Conservation (phyloP, 2,113 vertebrate genomes). For the Thomomys bottae region DNA sequence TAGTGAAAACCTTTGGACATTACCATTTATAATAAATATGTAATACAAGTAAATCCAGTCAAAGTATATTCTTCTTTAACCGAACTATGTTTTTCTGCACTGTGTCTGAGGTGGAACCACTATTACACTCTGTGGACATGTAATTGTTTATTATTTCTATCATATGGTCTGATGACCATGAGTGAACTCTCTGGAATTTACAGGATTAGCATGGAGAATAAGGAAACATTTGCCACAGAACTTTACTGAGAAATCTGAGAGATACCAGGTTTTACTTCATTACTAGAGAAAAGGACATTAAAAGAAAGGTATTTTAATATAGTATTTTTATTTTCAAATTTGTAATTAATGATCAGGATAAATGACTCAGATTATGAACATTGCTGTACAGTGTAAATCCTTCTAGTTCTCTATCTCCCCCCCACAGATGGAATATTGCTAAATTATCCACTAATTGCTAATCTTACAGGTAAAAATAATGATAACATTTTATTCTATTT, state of each 20-base stretch:
- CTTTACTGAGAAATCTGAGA: not conserved
- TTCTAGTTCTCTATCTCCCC: not conserved
- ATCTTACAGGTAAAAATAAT: not conserved
- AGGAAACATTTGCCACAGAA: not conserved
- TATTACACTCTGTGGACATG: too few species aligned
- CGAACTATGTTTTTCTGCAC: not conserved
- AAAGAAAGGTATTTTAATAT: not conserved
- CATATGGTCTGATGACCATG: not conserved
- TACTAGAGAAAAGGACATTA: too few species aligned
- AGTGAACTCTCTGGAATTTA: not conserved
- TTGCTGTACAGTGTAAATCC: not conserved
- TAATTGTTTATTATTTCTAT: too few species aligned
- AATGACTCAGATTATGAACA: not conserved
- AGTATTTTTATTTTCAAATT: not conserved
- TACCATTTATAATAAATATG: not conserved
- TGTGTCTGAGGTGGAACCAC: not conserved
- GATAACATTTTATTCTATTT: not conserved
- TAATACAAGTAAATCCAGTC: not conserved
- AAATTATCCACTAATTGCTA: slow-evolving; percentile 5
- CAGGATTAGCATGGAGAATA: not conserved
- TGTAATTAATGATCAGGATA: not conserved
- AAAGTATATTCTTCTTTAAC: not conserved
- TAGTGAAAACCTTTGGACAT: not conserved
- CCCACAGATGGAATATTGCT: not conserved
- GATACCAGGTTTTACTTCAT: too few species aligned